Percentiles rank a stretch among this genome's conserved stretches.
phyloP scores from a whole-genome alignment of 1,140 invertebrate genomes.

The Carposina sasakii region DNA sequence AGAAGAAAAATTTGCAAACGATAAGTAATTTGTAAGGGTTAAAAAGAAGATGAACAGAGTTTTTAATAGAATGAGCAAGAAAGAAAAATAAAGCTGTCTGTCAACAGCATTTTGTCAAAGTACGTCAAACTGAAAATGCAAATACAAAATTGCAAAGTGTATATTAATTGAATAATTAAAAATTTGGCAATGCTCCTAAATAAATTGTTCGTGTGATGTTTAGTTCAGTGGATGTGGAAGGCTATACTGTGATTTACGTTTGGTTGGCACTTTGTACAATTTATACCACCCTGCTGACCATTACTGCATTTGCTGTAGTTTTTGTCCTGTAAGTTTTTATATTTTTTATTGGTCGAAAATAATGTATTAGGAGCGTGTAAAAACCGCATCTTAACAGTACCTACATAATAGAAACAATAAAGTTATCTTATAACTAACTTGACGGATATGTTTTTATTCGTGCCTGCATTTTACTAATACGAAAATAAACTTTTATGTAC shows the following conservation, averaged over 20 bases:
- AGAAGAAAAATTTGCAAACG: too few relatives aligned
- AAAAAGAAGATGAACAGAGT: background rate
- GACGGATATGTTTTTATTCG: too few relatives aligned
- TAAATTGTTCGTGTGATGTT: slow-evolving; percentile 35
- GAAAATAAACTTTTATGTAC: too few relatives aligned
- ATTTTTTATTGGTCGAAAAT: too few relatives aligned
- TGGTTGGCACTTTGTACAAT: slow-evolving; percentile 43
- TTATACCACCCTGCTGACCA: slow-evolving; percentile 38
- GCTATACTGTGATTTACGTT: slow-evolving; percentile 32
- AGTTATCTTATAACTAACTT: too few relatives aligned
- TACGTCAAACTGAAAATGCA: background rate
- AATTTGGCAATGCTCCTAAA: slow-evolving; percentile 29
- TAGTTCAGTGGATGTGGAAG: slow-evolving; percentile 31
- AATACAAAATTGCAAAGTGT: slow-evolving; percentile 9
- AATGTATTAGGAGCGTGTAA: too few relatives aligned
- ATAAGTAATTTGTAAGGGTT: too few relatives aligned
- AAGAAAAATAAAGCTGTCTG: background rate
- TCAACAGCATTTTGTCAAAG: background rate
- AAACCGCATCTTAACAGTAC: too few relatives aligned
- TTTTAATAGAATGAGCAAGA: background rate
- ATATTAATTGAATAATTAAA: slow-evolving; percentile 17
- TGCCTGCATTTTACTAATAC: too few relatives aligned
- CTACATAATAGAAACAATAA: too few relatives aligned
- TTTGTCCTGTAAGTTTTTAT: slow-evolving; percentile 44
- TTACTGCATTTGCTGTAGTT: slow-evolving; percentile 37